These are phyloP conservation scores for Vandiemenella viatica DNA, from an alignment of 2,888 invertebrate genomes.

Conservation along the genomic window DNA sequence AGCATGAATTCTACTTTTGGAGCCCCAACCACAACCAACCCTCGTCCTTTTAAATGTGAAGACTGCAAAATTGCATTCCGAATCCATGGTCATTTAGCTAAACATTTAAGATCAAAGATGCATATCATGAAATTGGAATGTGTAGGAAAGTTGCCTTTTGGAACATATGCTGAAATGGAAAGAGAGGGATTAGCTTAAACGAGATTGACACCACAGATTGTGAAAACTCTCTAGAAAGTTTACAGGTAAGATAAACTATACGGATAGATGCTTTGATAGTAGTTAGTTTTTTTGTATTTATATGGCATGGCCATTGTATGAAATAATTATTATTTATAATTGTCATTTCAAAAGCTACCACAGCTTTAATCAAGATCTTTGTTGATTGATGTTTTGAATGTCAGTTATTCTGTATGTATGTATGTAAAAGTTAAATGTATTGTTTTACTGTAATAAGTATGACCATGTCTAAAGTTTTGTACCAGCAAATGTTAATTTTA, in stretches of 20 bases:
- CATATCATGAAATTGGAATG: slow-evolving; percentile 90
- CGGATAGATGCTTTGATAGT: neutral
- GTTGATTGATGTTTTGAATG: too few relatives aligned
- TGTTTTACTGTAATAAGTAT: too few relatives aligned
- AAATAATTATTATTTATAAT: neutral
- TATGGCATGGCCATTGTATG: neutral
- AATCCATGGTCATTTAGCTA: slow-evolving; percentile 92
- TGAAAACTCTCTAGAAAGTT: slow-evolving; percentile 81
- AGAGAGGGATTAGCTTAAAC: slow-evolving; percentile 77
- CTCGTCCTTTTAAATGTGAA: slow-evolving; percentile 87
- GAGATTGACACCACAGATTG: slow-evolving; percentile 95
- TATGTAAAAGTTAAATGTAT: too few relatives aligned
- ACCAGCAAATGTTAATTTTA: too few relatives aligned
- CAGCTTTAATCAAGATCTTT: too few relatives aligned
- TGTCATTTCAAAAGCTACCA: neutral
- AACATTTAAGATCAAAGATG: slow-evolving; percentile 90
- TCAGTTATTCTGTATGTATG: too few relatives aligned
- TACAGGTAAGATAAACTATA: slow-evolving; percentile 38
- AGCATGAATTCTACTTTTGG: slow-evolving; percentile 76
- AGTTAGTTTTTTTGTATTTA: neutral
- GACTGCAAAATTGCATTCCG: slow-evolving; percentile 93
- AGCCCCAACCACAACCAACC: slow-evolving; percentile 71
- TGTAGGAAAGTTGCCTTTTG: slow-evolving; percentile 81
- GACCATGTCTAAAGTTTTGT: too few relatives aligned
- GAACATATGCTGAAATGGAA: slow-evolving; percentile 87